Evolutionary conservation across 2,797 vertebrate species (phyloP).

Genomic region (Rhyacichthys aspro): DNA sequence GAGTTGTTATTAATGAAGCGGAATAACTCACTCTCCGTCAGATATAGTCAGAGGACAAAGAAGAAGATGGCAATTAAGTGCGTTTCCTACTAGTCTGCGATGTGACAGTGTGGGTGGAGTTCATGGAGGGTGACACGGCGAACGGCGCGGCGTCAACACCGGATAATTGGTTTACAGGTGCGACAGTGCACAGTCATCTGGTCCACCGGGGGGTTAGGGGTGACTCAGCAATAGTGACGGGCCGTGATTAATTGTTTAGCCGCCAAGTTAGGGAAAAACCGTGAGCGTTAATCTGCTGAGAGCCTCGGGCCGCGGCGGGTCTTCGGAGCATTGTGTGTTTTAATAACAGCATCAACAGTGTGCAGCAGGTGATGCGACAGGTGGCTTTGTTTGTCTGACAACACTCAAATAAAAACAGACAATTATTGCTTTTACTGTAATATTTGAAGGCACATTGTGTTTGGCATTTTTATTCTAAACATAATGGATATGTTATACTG

Average conservation of each 20-base stretch:
- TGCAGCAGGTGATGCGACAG: constrained; percentile 1
- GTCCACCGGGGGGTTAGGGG: constrained; percentile 41
- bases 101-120: constrained; percentile 61
- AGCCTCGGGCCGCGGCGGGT: not conserved
- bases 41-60: constrained; percentile 42
- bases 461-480: too few species aligned
- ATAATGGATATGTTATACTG: too few species aligned
- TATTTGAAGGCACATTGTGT: too few species aligned
- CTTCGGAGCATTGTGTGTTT: constrained; percentile 7
- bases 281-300: constrained; percentile 19
- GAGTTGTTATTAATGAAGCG: not conserved
- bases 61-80: constrained; percentile 58
- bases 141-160: constrained; percentile 51
- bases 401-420: not conserved
- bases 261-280: constrained; percentile 37
- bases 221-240: constrained; percentile 24
- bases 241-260: constrained; percentile 54
- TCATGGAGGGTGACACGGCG: constrained; percentile 55
- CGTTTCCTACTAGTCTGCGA: constrained; percentile 47
- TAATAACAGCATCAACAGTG: not conserved
- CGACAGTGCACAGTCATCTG: constrained; percentile 32
- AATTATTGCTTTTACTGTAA: not conserved
- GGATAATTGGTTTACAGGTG: constrained; percentile 69
- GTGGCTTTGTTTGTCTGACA: constrained; percentile 1
- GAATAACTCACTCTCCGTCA: constrained; percentile 17